Conservation (phyloP, 1,140 invertebrate genomes). For the Papilio xuthus region DNA sequence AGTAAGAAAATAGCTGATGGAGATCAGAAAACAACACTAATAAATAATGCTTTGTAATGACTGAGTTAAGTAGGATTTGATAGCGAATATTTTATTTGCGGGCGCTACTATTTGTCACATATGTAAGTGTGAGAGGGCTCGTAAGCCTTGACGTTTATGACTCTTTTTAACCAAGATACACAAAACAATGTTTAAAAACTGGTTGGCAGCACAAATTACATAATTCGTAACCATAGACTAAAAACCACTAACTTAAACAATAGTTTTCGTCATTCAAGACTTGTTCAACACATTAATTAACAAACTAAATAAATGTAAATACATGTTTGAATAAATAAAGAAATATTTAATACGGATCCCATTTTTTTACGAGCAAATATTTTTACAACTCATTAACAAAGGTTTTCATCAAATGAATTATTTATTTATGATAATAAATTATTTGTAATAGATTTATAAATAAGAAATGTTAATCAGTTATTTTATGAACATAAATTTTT, state of each 20-base stretch:
- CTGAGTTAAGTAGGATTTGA: too few relatives aligned
- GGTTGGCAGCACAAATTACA: background rate
- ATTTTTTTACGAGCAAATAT: conserved; percentile 1
- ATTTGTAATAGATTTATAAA: background rate
- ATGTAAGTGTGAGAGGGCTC: background rate
- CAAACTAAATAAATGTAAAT: conserved; percentile 11
- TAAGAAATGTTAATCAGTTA: background rate
- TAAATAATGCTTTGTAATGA: too few relatives aligned
- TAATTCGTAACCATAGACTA: background rate
- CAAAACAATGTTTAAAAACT: background rate
- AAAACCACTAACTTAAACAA: background rate
- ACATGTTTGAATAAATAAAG: conserved; percentile 17
- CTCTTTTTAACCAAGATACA: background rate
- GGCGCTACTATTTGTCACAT: background rate
- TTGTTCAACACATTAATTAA: background rate
- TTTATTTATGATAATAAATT: conserved; percentile 10
- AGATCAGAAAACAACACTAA: too few relatives aligned
- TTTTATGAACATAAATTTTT: background rate
- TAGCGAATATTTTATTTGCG: too few relatives aligned
- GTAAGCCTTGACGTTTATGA: background rate
- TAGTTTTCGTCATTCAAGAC: background rate
- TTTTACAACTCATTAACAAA: conserved; percentile 13
- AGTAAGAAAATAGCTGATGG: too few relatives aligned
- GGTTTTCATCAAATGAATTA: background rate
- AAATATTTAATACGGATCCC: background rate